These are phyloP conservation scores for Elymnias hypermnestra DNA, from an alignment of 1,140 invertebrate species.

Conservation along the genomic window DNA sequence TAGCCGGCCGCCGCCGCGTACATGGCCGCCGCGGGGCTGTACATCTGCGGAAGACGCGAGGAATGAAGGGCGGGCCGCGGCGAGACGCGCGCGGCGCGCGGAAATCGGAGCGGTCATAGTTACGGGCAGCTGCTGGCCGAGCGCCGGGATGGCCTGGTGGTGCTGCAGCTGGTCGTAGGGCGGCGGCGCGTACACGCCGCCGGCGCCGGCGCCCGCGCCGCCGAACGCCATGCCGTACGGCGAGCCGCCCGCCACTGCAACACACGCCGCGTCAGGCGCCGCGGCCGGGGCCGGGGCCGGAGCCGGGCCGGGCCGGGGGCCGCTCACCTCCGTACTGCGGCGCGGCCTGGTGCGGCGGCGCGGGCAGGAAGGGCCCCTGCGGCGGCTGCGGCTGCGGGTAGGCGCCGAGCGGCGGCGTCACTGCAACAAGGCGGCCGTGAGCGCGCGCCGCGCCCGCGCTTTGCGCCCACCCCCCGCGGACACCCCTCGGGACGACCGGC, in stretches of 20 bases:
- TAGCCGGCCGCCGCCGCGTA: slow-evolving; percentile 81
- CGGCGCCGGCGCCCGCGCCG: slow-evolving; percentile 76
- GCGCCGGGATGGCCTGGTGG: slow-evolving; percentile 78
- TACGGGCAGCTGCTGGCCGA: slow-evolving; percentile 68
- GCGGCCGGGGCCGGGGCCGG: no score
- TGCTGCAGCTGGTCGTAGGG: slow-evolving; percentile 80
- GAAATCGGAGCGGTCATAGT: slow-evolving; percentile 17
- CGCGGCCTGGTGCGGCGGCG: slow-evolving; percentile 66
- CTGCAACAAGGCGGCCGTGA: slow-evolving; percentile 60
- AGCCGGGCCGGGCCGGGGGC: no score
- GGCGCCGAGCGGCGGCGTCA: slow-evolving; percentile 70
- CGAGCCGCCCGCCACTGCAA: slow-evolving; percentile 78
- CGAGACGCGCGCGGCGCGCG: no score
- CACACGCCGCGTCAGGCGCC: no score
- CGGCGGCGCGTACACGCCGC: slow-evolving; percentile 77
- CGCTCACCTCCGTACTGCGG: slow-evolving; percentile 68
- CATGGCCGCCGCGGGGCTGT: slow-evolving; percentile 81
- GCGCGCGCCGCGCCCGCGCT: no score
- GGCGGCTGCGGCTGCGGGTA: slow-evolving; percentile 72
- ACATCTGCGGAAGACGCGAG: slow-evolving; percentile 80
- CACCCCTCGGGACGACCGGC: slow-evolving; percentile 9
- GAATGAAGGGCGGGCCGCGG: no score
- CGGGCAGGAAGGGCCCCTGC: slow-evolving; percentile 70
- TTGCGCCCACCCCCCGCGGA: no score
- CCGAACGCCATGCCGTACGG: slow-evolving; percentile 80